Percentiles rank a stretch among this genome's conserved stretches.
These are phyloP conservation scores for Atta texana DNA, from an alignment of 1,140 invertebrate species.

Conservation along the genomic window DNA sequence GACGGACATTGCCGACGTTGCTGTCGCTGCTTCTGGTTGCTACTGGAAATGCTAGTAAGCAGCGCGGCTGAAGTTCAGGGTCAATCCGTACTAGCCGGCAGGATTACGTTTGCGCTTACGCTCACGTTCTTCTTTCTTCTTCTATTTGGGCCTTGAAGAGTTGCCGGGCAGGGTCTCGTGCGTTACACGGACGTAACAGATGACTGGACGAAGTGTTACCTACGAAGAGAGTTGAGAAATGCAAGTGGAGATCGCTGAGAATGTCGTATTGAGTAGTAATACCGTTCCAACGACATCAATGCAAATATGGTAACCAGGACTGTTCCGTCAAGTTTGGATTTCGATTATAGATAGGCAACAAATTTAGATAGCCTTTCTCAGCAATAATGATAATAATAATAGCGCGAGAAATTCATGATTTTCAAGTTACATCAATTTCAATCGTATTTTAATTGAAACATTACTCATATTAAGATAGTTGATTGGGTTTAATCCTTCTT, in stretches of 20 bases:
- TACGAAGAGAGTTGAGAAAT: conserved; percentile 34
- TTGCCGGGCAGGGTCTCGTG: conserved; percentile 71
- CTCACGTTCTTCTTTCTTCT: conserved; percentile 79
- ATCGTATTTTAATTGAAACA: neutral
- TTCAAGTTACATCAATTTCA: neutral
- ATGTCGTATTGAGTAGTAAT: neutral
- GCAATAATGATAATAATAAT: too few relatives aligned
- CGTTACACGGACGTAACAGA: conserved; percentile 41
- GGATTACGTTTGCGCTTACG: conserved; percentile 78
- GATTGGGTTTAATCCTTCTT: neutral
- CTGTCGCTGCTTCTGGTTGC: conserved; percentile 20
- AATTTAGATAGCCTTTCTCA: neutral
- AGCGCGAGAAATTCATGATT: neutral
- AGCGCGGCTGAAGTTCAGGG: conserved; percentile 82
- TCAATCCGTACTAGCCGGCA: conserved; percentile 77
- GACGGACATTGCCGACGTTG: conserved; percentile 30
- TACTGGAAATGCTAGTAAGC: conserved; percentile 55
- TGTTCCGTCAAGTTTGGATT: neutral
- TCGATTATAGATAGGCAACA: neutral
- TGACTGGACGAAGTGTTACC: conserved; percentile 54
- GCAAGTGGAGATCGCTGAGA: neutral
- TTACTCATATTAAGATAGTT: too few relatives aligned
- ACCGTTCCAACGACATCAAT: neutral
- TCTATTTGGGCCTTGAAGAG: conserved; percentile 83
- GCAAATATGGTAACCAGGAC: neutral